Evolutionary conservation across 2,113 vertebrate species (phyloP).

Genomic region (Entosphenus tridentatus): DNA sequence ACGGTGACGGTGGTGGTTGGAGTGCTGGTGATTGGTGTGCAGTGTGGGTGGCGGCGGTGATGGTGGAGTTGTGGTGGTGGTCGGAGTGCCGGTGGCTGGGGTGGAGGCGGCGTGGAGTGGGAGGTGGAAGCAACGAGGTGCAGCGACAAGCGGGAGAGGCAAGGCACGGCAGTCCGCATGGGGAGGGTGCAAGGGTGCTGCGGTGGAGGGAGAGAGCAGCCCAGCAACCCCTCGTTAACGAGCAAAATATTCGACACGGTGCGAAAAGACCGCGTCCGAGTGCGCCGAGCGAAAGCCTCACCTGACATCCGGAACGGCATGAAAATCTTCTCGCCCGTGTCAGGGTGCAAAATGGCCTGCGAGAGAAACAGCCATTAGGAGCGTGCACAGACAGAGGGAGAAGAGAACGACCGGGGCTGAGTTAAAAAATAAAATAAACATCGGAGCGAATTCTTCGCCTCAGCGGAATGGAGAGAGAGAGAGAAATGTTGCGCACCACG

Average conservation of each 20-base stretch:
- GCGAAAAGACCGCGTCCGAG: not conserved
- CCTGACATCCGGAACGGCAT: constrained; percentile 96
- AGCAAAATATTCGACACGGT: not conserved
- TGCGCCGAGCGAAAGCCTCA: constrained; percentile 15
- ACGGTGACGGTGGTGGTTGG: too few relatives aligned
- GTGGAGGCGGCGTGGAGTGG: not conserved
- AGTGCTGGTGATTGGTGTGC: too few relatives aligned
- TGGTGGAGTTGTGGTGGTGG: too few relatives aligned
- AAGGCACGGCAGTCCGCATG: not conserved
- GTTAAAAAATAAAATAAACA: too few relatives aligned
- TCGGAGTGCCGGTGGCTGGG: too few relatives aligned
- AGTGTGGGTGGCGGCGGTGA: too few relatives aligned
- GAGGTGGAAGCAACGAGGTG: not conserved
- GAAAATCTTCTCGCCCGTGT: constrained; percentile 76
- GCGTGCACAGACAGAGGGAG: not conserved
- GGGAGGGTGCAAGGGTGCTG: not conserved
- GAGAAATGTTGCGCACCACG: too few relatives aligned
- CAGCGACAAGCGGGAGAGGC: not conserved
- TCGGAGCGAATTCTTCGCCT: too few relatives aligned
- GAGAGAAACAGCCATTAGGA: not conserved
- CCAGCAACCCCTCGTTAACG: not conserved
- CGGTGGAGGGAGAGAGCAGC: too few relatives aligned
- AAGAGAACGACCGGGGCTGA: too few relatives aligned
- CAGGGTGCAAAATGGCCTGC: constrained; percentile 60
- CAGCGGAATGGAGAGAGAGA: too few relatives aligned